These are phyloP conservation scores for Psilopogon haemacephalus DNA, from an alignment of 2,113 vertebrate genomes.

Conservation along the genomic window DNA sequence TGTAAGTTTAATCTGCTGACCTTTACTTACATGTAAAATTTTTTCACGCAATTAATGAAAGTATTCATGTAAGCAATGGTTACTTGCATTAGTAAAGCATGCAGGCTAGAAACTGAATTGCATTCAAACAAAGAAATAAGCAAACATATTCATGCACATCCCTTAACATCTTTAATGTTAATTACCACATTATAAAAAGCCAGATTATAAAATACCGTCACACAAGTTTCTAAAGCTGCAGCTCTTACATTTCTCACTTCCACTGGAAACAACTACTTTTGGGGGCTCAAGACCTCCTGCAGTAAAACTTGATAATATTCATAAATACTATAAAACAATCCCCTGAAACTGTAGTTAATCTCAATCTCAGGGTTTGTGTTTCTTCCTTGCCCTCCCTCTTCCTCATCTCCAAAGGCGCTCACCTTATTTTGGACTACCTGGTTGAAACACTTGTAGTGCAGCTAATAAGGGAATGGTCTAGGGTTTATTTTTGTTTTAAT, in stretches of 20 bases:
- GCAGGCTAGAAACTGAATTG: constrained; percentile 26
- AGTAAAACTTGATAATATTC: neutral
- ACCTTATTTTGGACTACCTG: neutral
- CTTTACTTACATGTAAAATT: constrained; percentile 30
- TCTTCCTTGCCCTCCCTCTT: neutral
- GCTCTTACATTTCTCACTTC: neutral
- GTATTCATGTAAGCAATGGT: neutral
- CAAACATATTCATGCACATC: neutral
- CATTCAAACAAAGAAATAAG: constrained; percentile 38
- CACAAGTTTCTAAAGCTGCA: neutral
- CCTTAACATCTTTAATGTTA: constrained; percentile 18
- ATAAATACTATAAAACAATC: neutral
- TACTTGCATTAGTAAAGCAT: constrained; percentile 3
- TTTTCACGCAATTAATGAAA: constrained; percentile 28
- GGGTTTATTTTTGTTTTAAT: neutral
- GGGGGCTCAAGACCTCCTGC: accelerated
- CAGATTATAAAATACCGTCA: neutral
- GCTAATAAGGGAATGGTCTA: neutral
- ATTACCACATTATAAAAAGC: neutral
- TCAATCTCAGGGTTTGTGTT: neutral
- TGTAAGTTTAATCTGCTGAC: neutral
- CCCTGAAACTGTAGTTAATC: neutral
- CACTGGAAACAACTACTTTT: neutral
- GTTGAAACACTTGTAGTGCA: neutral
- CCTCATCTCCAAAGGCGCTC: neutral